These are phyloP conservation scores for roundworm (Caenorhabditis elegans) DNA, from an alignment of 1,140 invertebrate genomes.

Conservation along the genomic window WBcel235 BX284606.5:7585501-7586000, in stretches of 20 bases:
- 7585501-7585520: conserved; percentile 6
- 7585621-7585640: neutral
- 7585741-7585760: conserved; percentile 10
- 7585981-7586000: neutral
- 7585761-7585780: neutral
- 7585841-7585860: neutral
- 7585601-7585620: conserved; percentile 17
- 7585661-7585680: conserved; percentile 22
- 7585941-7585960: conserved; percentile 28
- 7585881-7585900: conserved; percentile 16
- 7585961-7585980: conserved; percentile 9
- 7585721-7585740: neutral
- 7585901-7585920: conserved; percentile 22
- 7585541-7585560: conserved; percentile 30
- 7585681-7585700: conserved; percentile 31
- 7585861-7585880: neutral
- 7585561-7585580: conserved; percentile 20
- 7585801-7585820: conserved; percentile 21
- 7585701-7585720: conserved; percentile 31
- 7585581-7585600: conserved; percentile 28
- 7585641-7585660: conserved; percentile 17
- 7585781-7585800: neutral
- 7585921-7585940: conserved; percentile 32
- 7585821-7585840: conserved; percentile 31
- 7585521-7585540: neutral